Percentiles rank a stretch among this genome's conserved stretches.
Conservation (phyloP, 2,888 invertebrate genomes). For the Hipparchia sbordonii region DNA sequence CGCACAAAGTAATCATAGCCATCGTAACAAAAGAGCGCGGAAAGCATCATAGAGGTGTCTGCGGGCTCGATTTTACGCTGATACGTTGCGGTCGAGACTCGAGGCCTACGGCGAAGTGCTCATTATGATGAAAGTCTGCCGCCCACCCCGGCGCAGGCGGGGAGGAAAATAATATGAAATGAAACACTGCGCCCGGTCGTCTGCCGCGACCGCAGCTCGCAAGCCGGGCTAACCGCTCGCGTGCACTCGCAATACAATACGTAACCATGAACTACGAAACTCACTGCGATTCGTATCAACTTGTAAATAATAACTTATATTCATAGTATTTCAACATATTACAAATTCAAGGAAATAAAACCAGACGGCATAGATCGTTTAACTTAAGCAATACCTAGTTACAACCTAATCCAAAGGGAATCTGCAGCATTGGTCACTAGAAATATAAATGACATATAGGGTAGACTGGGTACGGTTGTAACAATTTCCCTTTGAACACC, state of each 20-base stretch:
- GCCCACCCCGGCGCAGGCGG: slow-evolving; percentile 46
- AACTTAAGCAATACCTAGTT: too few relatives aligned
- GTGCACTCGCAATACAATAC: slow-evolving; percentile 49
- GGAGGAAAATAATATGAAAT: slow-evolving; percentile 69
- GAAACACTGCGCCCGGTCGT: slow-evolving; percentile 63
- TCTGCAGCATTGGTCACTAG: too few relatives aligned
- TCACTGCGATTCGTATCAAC: slow-evolving; percentile 19
- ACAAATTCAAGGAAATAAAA: background rate
- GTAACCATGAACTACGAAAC: slow-evolving; percentile 69
- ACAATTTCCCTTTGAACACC: too few relatives aligned
- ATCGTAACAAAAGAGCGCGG: slow-evolving; percentile 25
- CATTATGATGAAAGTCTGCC: slow-evolving; percentile 73
- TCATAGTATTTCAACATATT: background rate
- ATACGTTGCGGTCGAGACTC: slow-evolving; percentile 61
- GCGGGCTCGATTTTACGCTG: slow-evolving; percentile 53
- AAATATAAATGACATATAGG: too few relatives aligned
- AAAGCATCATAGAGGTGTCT: slow-evolving; percentile 35
- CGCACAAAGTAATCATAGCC: slow-evolving; percentile 29
- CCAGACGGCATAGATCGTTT: background rate
- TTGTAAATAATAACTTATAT: background rate
- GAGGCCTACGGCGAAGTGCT: slow-evolving; percentile 55
- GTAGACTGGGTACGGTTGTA: too few relatives aligned
- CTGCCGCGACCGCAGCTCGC: slow-evolving; percentile 62
- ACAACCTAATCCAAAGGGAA: background rate
- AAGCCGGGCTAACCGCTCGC: slow-evolving; percentile 51